Base-by-base conservation (phyloP, 92 coral and sea anemone species). In the Chrysogorgia sp. region DNA sequence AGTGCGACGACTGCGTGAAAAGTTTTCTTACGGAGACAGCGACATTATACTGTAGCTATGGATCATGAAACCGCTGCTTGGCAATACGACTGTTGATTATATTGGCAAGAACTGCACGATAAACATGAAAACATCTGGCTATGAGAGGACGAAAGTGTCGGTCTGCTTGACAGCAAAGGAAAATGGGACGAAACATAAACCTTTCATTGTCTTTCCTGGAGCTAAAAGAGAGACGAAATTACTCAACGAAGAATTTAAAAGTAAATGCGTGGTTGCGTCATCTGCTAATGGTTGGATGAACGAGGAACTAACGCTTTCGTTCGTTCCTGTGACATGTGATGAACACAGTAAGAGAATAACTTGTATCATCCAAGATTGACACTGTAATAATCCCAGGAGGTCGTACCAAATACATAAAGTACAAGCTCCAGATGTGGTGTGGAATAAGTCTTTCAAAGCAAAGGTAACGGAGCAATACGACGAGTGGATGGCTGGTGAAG, bases 381-480 rank as follows among this genome's bases (percentile, higher is more conserved):
- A 74, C 81, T 61, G 82, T 72, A 33, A 82, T 75, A 37, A 37
- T 82, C 41, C 86, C 82, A 25, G 82, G 82, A 63, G 82, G 64
- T 37, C 12, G 43, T 12, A 37, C 43, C n/a, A n/a, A n/a, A n/a
- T n/a, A n/a, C n/a, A n/a, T n/a, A n/a, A n/a, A n/a, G n/a, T n/a
- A n/a, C 84, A 80, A 80, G 84, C 78, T 23, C 77, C 84, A 34
- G 67, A 80, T 56, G 84, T 66, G 26, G 62, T 35, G 32, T 64
- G 84, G 84, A 80, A 80, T 56, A 65, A 80, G 77, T 76, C 84
- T 15, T 79, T 77, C 47, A 85, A 85, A 52, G 43, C 76, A 33
- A 77, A 64, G 25, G 84, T 81, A 72, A 85, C 81, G 14, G 88
- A 71, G 67, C 62, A 85, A 33, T 79, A 79, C 45, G 88, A 85